Conservation (phyloP, 2,113 vertebrate species). For the Marmota monax region DNA sequence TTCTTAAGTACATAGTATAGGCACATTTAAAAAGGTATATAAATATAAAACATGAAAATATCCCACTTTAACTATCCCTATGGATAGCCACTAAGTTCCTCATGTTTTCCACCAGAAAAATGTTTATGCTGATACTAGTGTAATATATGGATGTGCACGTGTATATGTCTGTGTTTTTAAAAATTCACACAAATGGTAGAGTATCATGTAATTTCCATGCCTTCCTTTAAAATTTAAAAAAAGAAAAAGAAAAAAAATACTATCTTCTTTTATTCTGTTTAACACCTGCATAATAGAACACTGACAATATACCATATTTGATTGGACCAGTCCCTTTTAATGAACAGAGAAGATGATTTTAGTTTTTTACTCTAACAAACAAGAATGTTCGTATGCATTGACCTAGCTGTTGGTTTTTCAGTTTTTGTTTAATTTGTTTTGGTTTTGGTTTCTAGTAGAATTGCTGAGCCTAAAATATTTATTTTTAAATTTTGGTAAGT, state of each 20-base stretch:
- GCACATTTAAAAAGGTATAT: not conserved
- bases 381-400: not conserved
- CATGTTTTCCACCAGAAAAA: slow-evolving; percentile 13
- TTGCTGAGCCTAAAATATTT: not conserved
- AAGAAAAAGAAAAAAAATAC: not conserved
- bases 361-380: not conserved
- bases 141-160: not conserved
- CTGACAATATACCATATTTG: not conserved
- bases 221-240: not conserved
- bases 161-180: not conserved
- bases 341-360: not conserved
- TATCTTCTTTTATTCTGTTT: not conserved
- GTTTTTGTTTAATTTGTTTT: not conserved
- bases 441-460: not conserved
- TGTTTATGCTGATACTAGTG: not conserved
- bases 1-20: not conserved
- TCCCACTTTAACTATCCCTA: not conserved
- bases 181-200: not conserved
- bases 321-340: not conserved
- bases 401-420: not conserved
- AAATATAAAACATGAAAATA: not conserved
- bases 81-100: not conserved
- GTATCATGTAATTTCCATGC: not conserved
- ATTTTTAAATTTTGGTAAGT: not conserved
- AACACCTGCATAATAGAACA: not conserved